phyloP scores from a whole-genome alignment of 2,113 vertebrate species.

The Mormoops blainvillei region DNA sequence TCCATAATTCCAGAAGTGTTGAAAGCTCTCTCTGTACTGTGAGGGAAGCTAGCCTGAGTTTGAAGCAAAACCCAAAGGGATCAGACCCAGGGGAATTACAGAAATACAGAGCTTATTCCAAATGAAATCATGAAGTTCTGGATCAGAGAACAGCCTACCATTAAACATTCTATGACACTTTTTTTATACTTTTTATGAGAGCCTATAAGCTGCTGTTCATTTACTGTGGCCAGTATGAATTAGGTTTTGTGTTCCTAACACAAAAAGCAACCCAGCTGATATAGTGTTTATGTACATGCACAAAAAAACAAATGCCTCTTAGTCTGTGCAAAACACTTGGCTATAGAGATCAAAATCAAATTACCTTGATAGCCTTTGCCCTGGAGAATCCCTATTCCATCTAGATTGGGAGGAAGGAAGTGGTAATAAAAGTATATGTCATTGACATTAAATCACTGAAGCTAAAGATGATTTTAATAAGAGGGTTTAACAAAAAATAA shows the following conservation, averaged over 20 bases:
- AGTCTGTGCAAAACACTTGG: background rate
- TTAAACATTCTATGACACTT: background rate
- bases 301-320: background rate
- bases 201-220: background rate
- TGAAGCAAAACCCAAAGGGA: background rate
- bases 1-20: background rate
- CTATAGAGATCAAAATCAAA: background rate
- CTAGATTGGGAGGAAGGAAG: background rate
- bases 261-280: background rate
- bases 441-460: background rate
- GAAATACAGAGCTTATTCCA: background rate
- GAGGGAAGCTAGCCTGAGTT: background rate
- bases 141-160: background rate
- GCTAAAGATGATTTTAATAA: background rate
- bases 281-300: background rate
- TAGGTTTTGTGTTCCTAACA: background rate
- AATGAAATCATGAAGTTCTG: background rate
- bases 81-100: background rate
- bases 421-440: background rate
- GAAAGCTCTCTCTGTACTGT: background rate
- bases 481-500: background rate
- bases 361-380: background rate
- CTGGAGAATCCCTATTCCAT: background rate
- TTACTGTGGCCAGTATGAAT: background rate
- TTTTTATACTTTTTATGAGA: background rate